Evolutionary conservation across 2,888 invertebrate genomes (phyloP), one percentile per base, ranked within the genome.

Genomic region (Tiliacea citrago): DNA sequence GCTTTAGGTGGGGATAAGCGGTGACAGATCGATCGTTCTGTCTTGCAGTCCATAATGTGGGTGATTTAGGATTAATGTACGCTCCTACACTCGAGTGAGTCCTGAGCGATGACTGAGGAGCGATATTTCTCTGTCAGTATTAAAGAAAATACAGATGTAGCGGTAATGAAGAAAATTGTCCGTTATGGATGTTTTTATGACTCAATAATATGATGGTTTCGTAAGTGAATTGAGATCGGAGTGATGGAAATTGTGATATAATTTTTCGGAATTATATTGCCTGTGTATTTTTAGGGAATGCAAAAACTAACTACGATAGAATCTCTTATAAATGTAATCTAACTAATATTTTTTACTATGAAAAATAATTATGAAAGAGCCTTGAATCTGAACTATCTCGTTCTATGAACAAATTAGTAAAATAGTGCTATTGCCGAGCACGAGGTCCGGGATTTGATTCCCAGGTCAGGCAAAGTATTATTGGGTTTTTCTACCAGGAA

Each of bases 11-110:
- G 78, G 82, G 87, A 87, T 85, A 88, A 87, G 80, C 86, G 80
- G 77, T 86, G 90, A 90, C 88, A 88, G 88, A 90, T 91, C 88
- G 90, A 90, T 90, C 83, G 86, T 70, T 80, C 75, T 74, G 82
- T 81, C 79, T 82, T 77, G 78, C 75, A 75, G 72, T 82, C 82
- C 80, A 87, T 88, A 88, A 84, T 81, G 80, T 79, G 71, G 81
- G 75, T 73, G 77, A 62, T 83, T 80, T 80, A 61, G 81, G 86
- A 86, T 86, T 81, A 87, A 86, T 86, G 87, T 87, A 75, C 76
- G 61, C n/a, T 75, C 76, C 73, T 69, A 65, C 71, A 71, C 81
- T 77, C 60, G 42, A 66, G 8, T 71, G 75, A 73, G 62, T 69
- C 60, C 62, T 81, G 86, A 87, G 73, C 71, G 78, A 86, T 83